Evolutionary conservation across 2,888 invertebrate species (phyloP).

Genomic region (Neoaliturus tenellus): DNA sequence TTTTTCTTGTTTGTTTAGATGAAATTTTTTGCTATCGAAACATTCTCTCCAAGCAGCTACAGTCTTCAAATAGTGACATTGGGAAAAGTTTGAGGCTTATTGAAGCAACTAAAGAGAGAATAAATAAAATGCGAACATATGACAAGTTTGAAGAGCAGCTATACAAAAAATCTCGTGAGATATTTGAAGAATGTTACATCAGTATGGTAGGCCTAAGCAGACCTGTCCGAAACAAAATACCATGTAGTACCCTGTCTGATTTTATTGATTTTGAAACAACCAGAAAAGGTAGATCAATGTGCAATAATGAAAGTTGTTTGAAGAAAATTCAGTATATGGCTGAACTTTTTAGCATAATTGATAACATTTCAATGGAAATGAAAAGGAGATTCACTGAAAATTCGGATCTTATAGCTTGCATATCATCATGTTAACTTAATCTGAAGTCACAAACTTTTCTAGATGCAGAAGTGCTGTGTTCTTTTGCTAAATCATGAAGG

Average conservation of each 20-base stretch:
- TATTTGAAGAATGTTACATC: constrained; percentile 4
- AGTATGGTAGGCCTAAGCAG: not conserved
- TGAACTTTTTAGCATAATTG: constrained; percentile 28
- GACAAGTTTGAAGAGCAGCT: not conserved
- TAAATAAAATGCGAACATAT: too few relatives aligned
- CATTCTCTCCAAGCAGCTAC: constrained; percentile 6
- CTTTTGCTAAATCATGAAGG: not conserved
- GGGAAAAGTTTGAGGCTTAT: constrained; percentile 2
- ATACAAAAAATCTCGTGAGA: not conserved
- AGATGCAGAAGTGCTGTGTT: not conserved
- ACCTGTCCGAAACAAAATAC: not conserved
- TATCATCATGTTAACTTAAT: constrained; percentile 47
- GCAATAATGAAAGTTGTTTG: not conserved
- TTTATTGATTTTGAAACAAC: constrained; percentile 10
- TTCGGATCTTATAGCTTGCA: constrained; percentile 19
- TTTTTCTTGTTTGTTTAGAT: not conserved
- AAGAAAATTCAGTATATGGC: not conserved
- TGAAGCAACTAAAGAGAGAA: too few relatives aligned
- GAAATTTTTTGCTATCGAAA: not conserved
- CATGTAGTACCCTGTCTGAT: not conserved
- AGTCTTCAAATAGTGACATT: constrained; percentile 23
- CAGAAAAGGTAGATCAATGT: constrained; percentile 19
- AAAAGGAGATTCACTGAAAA: constrained; percentile 29
- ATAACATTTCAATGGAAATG: constrained; percentile 19
- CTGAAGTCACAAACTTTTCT: not conserved